phyloP scores from a whole-genome alignment of 2,797 vertebrate species.

The Pseudotriccus pelzelni region DNA sequence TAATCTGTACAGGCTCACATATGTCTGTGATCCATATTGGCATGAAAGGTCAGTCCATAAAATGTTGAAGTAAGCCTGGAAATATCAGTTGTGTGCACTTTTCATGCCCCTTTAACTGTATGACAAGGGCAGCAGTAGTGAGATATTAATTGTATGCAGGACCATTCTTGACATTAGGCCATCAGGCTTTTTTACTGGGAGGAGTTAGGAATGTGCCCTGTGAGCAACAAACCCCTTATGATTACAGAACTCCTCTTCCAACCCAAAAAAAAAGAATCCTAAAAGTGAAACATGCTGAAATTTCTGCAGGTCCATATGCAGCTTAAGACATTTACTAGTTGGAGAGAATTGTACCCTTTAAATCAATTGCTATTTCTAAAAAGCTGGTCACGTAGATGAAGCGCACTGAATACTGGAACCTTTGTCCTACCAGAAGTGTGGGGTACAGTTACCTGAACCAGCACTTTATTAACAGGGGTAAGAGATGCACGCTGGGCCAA shows the following conservation, averaged over 20 bases:
- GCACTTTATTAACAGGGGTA: background rate
- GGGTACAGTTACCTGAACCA: background rate
- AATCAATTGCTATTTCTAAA: background rate
- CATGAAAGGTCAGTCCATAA: background rate
- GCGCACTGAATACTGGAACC: background rate
- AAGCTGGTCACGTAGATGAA: background rate
- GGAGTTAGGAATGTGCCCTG: background rate
- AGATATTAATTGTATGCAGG: background rate
- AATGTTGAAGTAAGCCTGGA: background rate
- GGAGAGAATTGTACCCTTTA: background rate
- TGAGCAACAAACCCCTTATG: conserved; percentile 4
- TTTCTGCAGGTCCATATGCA: background rate
- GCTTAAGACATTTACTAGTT: background rate
- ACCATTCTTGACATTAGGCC: conserved; percentile 45
- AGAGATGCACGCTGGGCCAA: accelerated
- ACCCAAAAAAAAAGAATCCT: background rate
- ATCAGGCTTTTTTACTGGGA: conserved; percentile 8
- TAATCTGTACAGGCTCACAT: background rate
- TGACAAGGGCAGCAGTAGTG: background rate
- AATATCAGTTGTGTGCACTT: background rate
- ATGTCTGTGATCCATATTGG: background rate
- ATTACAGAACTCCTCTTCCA: background rate
- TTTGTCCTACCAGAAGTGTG: background rate
- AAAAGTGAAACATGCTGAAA: background rate
- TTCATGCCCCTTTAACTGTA: background rate